Conservation (phyloP, 2,888 invertebrate genomes). For the Thyatira batis region DNA sequence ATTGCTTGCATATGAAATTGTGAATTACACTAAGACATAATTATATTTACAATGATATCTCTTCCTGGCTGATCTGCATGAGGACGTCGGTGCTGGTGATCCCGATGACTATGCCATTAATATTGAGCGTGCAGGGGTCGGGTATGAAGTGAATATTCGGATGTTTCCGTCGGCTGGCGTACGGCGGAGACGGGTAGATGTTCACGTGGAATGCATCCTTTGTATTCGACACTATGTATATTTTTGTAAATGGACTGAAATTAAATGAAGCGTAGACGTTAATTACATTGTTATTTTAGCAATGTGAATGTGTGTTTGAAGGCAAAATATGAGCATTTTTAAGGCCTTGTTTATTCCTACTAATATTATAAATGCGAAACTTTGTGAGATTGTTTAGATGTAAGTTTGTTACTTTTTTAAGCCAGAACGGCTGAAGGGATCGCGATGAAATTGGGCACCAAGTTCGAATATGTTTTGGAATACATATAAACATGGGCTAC, state of each 20-base stretch:
- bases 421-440: too few species aligned
- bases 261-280: slow-evolving; percentile 2
- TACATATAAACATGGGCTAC: too few species aligned
- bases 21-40: neutral
- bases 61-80: slow-evolving; percentile 91
- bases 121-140: slow-evolving; percentile 90
- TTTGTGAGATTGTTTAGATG: too few species aligned
- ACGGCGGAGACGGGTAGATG: slow-evolving; percentile 93
- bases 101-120: slow-evolving; percentile 90
- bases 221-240: slow-evolving; percentile 88
- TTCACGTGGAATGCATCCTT: slow-evolving; percentile 90
- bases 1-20: neutral
- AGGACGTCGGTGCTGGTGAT: slow-evolving; percentile 92
- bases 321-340: too few species aligned
- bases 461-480: too few species aligned
- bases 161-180: slow-evolving; percentile 78
- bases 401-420: too few species aligned
- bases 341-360: too few species aligned
- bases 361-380: too few species aligned
- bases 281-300: neutral
- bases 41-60: slow-evolving; percentile 86
- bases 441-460: too few species aligned
- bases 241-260: slow-evolving; percentile 84
- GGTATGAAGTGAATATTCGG: slow-evolving; percentile 86
- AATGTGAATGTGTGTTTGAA: neutral